Base-by-base conservation (phyloP, 2,888 invertebrate species). In the Xylota segnis region DNA sequence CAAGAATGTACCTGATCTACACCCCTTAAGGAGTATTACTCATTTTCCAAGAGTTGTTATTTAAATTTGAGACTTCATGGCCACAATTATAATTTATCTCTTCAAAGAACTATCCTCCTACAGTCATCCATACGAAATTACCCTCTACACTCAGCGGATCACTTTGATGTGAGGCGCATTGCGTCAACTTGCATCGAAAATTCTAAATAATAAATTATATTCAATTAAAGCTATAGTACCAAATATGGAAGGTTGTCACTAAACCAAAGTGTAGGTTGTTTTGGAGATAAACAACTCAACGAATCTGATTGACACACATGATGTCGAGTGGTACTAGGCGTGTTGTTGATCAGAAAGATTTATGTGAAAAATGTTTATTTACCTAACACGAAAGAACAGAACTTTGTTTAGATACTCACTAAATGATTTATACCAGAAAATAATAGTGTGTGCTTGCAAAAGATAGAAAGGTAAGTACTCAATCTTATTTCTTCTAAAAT, bases 251-350 rank as follows among this genome's bases (percentile, higher is more conserved):
- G 16, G 50, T 61, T 72, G 72, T 5, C 47, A n/a, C 27, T 14
- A 37, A 12, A 16, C 40, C 7, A 50, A 61, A 61, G 16, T 32
- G 72, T 72, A 40, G 61, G 72, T 18, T 72, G 72, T 52, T 72
- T 43, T 43, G 37, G 50, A 27, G 40, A 61, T 52, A 61, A 52
- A 34, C 50, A 61, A 61, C 12, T 16, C 16, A 0, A 37, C 45
- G 47, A 47, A 58, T 47, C 45, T 71, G 56, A 71, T 58, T 61
- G 72, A 61, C 72, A 71, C n/a, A 59, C 47, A 61, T 72, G 66
- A 66, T 23, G 52, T 14, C 9, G 16, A 50, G 16, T 32, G 6
- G 10, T 50, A 16, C 18, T 50, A 1, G 7, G 18, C 23, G 23
- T 66, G 23, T 37, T n/a, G 9, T 56, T 56, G 14, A 5, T 32